Base-by-base conservation (phyloP, 2,888 invertebrate genomes). In the Tanypteryx hageni region DNA sequence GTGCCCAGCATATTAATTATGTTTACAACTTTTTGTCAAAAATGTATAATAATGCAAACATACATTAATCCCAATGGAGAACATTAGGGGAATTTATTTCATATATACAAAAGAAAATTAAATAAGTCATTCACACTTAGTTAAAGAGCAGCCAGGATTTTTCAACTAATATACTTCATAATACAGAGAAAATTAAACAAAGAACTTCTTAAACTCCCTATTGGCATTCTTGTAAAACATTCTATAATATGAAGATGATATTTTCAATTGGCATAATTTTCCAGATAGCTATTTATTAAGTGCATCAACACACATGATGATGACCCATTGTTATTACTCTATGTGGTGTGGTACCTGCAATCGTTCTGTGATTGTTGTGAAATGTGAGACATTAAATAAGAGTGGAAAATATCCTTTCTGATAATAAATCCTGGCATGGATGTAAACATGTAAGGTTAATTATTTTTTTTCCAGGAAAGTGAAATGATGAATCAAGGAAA, bases 281-380 rank as follows among this genome's bases (percentile, higher is more conserved):
- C 22, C 10, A 27, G 22, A 9, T 27, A 27, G 27, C 22, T 76
- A 76, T 22, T 4, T 18, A 76, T 76, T 13, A 76, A 76, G 76
- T 13, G 9, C 76, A 76, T 76, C 5, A 27, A 76, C 27, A 13
- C 22, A 76, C 76, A 27, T 27, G 22, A 27, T 76, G 22, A 76
- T 76, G 27, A 7, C 76, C 76, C 76, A 76, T 13, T 89, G 89
- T 89, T 64, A 44, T 68, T 61, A 16, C 59, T 86, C 44, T 89
- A 89, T 89, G 89, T 89, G 64, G 89, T 89, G 61, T 89, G 89
- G 89, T 89, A 89, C 64, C 89, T 68, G 89, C 89, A 44, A 89
- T 89, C 68, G 89, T 89, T 89, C 18, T 89, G 89, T 89, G 89
- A 64, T 59, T 89, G 31, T 61, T 89, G 89, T 89, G 44, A 56